phyloP scores from a whole-genome alignment of 1,140 invertebrate genomes.

The Calycopis cecrops region DNA sequence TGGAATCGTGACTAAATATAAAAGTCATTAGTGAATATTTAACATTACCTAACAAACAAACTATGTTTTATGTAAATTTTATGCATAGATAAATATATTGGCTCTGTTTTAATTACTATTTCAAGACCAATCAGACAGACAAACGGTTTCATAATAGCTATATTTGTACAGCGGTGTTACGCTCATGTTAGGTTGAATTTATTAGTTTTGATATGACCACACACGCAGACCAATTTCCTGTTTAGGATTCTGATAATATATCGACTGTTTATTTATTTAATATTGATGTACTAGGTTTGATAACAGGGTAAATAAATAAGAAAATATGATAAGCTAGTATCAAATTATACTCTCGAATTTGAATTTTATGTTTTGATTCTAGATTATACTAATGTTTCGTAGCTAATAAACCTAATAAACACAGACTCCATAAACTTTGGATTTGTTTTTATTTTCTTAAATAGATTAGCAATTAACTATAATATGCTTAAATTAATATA shows the following conservation, averaged over 20 bases:
- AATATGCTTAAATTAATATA: no score
- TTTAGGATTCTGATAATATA: constrained; percentile 9
- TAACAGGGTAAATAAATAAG: no score
- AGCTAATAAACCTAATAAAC: no score
- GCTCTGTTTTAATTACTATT: constrained; percentile 34
- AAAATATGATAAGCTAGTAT: constrained; percentile 3
- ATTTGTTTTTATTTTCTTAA: no score
- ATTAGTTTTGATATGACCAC: constrained; percentile 27
- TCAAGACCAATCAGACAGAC: constrained; percentile 30
- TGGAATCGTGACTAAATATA: not conserved
- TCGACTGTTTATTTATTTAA: not conserved
- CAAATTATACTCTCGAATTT: not conserved
- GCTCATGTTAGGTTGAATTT: constrained; percentile 28
- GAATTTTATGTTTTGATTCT: not conserved
- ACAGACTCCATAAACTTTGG: no score
- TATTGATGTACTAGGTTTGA: constrained; percentile 10
- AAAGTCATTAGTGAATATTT: constrained; percentile 19
- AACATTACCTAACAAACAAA: constrained; percentile 31
- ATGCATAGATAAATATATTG: constrained; percentile 49
- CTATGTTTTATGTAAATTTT: constrained; percentile 45
- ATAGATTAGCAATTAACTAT: no score
- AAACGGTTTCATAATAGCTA: constrained; percentile 28
- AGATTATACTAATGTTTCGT: no score
- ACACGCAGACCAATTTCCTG: constrained; percentile 12
- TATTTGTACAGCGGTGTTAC: constrained; percentile 23